Conservation (phyloP, 2,113 vertebrate genomes). For the Numenius arquata region DNA sequence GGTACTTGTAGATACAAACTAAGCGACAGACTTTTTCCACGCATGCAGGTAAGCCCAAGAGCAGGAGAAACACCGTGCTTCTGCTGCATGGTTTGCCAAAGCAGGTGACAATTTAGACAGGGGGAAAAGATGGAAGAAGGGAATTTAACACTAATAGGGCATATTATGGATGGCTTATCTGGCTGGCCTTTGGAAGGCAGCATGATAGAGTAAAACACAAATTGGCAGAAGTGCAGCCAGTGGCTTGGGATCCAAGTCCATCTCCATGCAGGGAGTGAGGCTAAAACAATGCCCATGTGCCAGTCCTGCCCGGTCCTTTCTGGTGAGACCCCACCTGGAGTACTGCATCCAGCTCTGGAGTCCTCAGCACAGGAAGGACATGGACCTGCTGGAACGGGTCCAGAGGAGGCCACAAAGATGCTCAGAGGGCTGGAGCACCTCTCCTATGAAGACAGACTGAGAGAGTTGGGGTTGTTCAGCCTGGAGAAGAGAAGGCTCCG, state of each 20-base stretch:
- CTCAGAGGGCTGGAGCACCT: no score
- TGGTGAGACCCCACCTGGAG: no score
- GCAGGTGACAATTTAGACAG: background rate
- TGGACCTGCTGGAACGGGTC: no score
- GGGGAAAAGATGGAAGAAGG: background rate
- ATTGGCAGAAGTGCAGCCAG: background rate
- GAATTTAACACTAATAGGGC: background rate
- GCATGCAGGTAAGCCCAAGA: background rate
- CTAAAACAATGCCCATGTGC: background rate
- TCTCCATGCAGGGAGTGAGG: fast-evolving
- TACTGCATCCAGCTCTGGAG: no score
- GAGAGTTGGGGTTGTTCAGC: no score
- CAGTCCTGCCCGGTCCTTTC: background rate
- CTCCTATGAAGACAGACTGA: no score
- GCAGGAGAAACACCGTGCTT: background rate
- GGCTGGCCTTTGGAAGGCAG: background rate
- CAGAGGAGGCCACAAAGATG: no score
- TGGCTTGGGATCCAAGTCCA: background rate
- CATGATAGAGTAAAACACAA: background rate
- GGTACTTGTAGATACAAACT: background rate
- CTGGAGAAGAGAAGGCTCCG: no score
- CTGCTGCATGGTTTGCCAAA: background rate
- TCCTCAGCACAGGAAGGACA: no score
- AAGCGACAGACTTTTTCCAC: background rate
- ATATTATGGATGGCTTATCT: background rate